phyloP scores from a whole-genome alignment of 2,888 invertebrate species.

The Panopea generosa region DNA sequence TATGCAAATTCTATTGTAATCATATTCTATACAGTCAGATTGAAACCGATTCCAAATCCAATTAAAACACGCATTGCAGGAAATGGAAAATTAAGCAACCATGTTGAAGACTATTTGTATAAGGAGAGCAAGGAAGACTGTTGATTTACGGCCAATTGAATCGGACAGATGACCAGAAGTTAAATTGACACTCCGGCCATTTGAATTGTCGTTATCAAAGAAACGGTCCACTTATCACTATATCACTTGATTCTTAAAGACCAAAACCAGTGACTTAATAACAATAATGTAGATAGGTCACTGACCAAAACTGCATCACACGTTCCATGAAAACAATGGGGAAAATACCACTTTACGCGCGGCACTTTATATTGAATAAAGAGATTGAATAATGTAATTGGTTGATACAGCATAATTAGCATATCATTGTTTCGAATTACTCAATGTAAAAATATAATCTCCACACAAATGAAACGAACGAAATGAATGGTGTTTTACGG shows the following conservation, averaged over 20 bases:
- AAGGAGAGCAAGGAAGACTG: constrained; percentile 50
- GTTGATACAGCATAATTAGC: no score
- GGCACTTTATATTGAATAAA: no score
- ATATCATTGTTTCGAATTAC: no score
- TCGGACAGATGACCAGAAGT: constrained; percentile 67
- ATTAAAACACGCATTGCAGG: constrained; percentile 63
- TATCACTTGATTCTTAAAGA: no score
- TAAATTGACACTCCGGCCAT: constrained; percentile 69
- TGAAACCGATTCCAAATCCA: constrained; percentile 58
- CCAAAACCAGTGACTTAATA: constrained; percentile 69
- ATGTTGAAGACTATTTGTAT: constrained; percentile 58
- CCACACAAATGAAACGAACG: no score
- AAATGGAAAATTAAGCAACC: constrained; percentile 63
- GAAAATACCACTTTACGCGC: no score
- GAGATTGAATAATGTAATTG: no score
- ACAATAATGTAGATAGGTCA: constrained; percentile 18
- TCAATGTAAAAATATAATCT: no score
- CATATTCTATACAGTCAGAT: constrained; percentile 41
- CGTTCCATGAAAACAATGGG: no score
- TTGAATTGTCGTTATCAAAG: constrained; percentile 68
- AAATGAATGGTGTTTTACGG: no score
- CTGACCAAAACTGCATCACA: no score
- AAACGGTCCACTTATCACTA: constrained; percentile 61
- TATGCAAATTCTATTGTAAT: constrained; percentile 27
- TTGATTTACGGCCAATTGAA: constrained; percentile 67